Evolutionary conservation across 2,888 invertebrate species (phyloP).

Genomic region (Pristionchus fissidentatus): DNA sequence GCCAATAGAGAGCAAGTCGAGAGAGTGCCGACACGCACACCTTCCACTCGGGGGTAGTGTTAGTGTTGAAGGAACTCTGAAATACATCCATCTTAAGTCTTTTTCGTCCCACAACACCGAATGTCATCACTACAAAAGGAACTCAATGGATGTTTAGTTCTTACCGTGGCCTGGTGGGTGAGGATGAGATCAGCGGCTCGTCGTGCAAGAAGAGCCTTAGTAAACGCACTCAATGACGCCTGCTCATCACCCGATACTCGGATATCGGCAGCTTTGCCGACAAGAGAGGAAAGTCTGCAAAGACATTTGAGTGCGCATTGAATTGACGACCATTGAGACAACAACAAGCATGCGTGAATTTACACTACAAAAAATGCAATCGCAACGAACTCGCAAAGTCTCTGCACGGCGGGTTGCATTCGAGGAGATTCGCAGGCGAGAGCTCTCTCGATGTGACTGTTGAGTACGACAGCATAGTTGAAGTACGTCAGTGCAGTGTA

Average conservation of each 20-base stretch:
- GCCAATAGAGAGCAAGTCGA: conserved; percentile 46
- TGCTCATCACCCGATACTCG: conserved; percentile 18
- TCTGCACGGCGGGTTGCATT: conserved; percentile 40
- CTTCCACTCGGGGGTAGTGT: conserved; percentile 31
- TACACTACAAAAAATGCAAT: neutral
- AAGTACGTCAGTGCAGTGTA: conserved; percentile 36
- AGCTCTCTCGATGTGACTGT: conserved; percentile 33
- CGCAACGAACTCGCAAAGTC: conserved; percentile 43
- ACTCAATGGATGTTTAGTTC: no score
- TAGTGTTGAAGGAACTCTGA: conserved; percentile 9
- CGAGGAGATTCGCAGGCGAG: conserved; percentile 36
- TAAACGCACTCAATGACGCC: conserved; percentile 12
- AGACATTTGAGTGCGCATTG: no score
- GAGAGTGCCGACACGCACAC: conserved; percentile 5
- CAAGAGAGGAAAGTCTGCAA: conserved; percentile 36
- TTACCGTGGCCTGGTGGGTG: conserved; percentile 13
- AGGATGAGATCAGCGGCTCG: conserved; percentile 48
- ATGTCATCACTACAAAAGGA: no score
- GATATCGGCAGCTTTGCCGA: conserved; percentile 16
- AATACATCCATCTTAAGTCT: no score
- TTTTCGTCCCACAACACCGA: no score
- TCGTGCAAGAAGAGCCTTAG: conserved; percentile 36
- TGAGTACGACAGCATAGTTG: conserved; percentile 36
- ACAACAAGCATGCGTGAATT: neutral
- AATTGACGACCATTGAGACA: neutral